Conservation (phyloP, 1,140 invertebrate genomes). For the Temnothorax nylanderi region DNA sequence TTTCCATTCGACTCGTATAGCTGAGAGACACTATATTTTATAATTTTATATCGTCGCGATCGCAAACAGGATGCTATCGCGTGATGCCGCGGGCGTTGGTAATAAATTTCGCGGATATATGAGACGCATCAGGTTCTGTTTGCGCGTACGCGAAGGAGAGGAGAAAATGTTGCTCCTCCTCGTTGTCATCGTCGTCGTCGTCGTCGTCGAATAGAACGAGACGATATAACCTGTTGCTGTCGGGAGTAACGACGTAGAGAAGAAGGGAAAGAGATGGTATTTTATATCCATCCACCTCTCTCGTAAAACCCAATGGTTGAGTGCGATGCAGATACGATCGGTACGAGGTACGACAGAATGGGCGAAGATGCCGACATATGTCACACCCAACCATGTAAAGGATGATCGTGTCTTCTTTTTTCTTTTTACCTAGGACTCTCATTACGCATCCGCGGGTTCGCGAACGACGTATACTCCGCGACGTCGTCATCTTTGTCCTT, state of each 20-base stretch:
- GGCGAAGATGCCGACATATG: not conserved
- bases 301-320: slow-evolving; percentile 73
- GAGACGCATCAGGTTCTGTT: slow-evolving; percentile 22
- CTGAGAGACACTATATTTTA: not conserved
- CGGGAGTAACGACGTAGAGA: not conserved
- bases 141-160: not conserved
- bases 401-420: not conserved
- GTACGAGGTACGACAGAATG: slow-evolving; percentile 22
- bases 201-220: not conserved
- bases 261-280: not conserved
- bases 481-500: not conserved
- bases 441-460: not conserved
- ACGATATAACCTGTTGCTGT: slow-evolving; percentile 71
- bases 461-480: not conserved
- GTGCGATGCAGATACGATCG: slow-evolving; percentile 66
- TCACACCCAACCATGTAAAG: slow-evolving; percentile 47
- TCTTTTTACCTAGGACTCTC: not conserved
- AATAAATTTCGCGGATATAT: slow-evolving; percentile 63
- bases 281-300: slow-evolving; percentile 68
- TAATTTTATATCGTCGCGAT: slow-evolving; percentile 28
- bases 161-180: slow-evolving; percentile 13
- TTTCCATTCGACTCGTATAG: not conserved
- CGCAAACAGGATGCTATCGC: slow-evolving; percentile 10
- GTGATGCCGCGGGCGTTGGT: not conserved
- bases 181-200: not conserved